Conservation (phyloP, 2,797 vertebrate genomes). For the Takifugu rubripes region DNA sequence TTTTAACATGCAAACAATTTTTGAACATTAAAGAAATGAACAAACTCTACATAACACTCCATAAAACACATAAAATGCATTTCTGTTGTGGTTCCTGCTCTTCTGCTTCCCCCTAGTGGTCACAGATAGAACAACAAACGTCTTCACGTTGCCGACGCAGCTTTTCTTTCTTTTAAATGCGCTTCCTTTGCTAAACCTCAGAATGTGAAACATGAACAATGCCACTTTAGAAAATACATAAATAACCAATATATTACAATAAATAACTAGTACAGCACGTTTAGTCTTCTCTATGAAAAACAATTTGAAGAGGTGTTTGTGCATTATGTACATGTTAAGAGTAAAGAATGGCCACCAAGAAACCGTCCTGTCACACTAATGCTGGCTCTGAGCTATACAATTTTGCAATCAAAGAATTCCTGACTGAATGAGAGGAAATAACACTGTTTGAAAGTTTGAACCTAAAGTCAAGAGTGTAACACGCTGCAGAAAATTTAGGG, state of each 20-base stretch:
- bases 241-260: conserved; percentile 62
- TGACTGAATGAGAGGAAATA: background rate
- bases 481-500: too few relatives aligned
- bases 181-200: conserved; percentile 31
- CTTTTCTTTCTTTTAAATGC: conserved; percentile 11
- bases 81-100: conserved; percentile 10
- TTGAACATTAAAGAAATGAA: conserved; percentile 36
- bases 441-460: too few relatives aligned
- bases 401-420: background rate
- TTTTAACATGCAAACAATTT: conserved; percentile 83
- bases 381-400: conserved; percentile 11
- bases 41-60: conserved; percentile 43
- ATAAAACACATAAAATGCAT: conserved; percentile 33
- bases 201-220: conserved; percentile 44
- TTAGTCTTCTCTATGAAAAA: conserved; percentile 31
- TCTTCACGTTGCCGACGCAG: conserved; percentile 32
- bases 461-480: too few relatives aligned
- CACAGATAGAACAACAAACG: conserved; percentile 29
- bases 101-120: conserved; percentile 43
- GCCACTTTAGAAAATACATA: conserved; percentile 43
- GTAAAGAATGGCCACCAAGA: conserved; percentile 26
- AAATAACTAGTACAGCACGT: conserved; percentile 57
- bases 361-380: conserved; percentile 23
- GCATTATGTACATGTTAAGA: conserved; percentile 37
- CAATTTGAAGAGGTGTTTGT: conserved; percentile 30